Evolutionary conservation across 2,113 vertebrate genomes (phyloP).

Genomic region (Oplegnathus fasciatus): DNA sequence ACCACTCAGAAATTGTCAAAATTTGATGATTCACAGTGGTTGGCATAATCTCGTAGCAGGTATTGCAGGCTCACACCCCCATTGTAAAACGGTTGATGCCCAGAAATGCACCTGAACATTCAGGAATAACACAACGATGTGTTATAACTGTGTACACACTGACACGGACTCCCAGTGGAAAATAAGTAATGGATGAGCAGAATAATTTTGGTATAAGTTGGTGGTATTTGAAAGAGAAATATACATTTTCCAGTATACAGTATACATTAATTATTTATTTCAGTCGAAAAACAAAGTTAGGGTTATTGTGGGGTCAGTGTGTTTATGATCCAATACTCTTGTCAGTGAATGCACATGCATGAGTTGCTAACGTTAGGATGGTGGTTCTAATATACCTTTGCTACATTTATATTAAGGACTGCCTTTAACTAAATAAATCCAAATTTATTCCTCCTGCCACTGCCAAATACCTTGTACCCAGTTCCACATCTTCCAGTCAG

Average conservation of each 20-base stretch:
- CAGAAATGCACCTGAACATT: not conserved
- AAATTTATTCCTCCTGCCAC: constrained; percentile 28
- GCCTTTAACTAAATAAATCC: constrained; percentile 51
- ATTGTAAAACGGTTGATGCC: not conserved
- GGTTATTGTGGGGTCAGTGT: not conserved
- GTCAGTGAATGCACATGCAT: not conserved
- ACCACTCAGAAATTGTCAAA: not conserved
- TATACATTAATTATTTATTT: not conserved
- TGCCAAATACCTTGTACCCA: constrained; percentile 60
- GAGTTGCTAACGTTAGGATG: not conserved
- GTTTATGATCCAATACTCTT: not conserved
- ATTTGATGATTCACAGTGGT: too few relatives aligned
- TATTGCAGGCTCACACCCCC: not conserved
- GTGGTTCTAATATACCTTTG: constrained; percentile 9
- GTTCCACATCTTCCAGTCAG: constrained; percentile 46
- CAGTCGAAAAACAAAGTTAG: not conserved
- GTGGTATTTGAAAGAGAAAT: constrained; percentile 4
- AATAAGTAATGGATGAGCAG: not conserved
- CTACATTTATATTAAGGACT: constrained; percentile 38
- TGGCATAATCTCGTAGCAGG: not conserved
- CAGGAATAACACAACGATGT: not conserved
- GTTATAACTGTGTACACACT: not conserved
- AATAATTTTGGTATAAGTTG: not conserved
- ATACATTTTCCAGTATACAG: not conserved
- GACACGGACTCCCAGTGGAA: not conserved